Evolutionary conservation across 2,888 invertebrate species (phyloP).

Genomic region (Maniola hyperantus): DNA sequence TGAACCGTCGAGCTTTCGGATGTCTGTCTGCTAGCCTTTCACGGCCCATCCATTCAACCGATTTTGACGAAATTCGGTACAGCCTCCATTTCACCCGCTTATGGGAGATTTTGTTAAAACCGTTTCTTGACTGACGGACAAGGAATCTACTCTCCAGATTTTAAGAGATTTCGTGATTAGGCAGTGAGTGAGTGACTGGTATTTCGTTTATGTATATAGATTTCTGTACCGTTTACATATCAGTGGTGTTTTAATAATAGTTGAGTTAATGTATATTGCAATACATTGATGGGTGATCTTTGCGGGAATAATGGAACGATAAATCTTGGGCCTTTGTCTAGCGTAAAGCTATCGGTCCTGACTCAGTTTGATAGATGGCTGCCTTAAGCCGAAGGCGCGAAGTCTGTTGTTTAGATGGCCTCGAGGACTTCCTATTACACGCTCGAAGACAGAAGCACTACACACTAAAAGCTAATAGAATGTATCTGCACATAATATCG

Average conservation of each 20-base stretch:
- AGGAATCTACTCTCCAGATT: too few relatives aligned
- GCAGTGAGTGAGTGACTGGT: too few relatives aligned
- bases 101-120: too few relatives aligned
- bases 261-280: constrained; percentile 17
- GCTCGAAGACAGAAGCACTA: constrained; percentile 20
- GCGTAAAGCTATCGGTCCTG: constrained; percentile 33
- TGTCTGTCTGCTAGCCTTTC: too few relatives aligned
- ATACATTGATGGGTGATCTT: constrained; percentile 24
- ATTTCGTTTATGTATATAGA: too few relatives aligned
- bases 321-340: constrained; percentile 37
- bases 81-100: too few relatives aligned
- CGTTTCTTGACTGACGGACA: too few relatives aligned
- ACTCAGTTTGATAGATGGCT: constrained; percentile 36
- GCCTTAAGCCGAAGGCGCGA: constrained; percentile 27
- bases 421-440: constrained; percentile 25
- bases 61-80: too few relatives aligned
- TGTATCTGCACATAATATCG: not conserved
- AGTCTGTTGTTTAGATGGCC: constrained; percentile 30
- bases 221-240: not conserved
- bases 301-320: constrained; percentile 35
- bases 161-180: too few relatives aligned
- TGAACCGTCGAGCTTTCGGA: too few relatives aligned
- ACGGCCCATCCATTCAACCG: too few relatives aligned
- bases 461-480: constrained; percentile 8
- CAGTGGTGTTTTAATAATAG: constrained; percentile 4